Conservation (phyloP, 1,140 invertebrate species). For the Triops cancriformis region DNA sequence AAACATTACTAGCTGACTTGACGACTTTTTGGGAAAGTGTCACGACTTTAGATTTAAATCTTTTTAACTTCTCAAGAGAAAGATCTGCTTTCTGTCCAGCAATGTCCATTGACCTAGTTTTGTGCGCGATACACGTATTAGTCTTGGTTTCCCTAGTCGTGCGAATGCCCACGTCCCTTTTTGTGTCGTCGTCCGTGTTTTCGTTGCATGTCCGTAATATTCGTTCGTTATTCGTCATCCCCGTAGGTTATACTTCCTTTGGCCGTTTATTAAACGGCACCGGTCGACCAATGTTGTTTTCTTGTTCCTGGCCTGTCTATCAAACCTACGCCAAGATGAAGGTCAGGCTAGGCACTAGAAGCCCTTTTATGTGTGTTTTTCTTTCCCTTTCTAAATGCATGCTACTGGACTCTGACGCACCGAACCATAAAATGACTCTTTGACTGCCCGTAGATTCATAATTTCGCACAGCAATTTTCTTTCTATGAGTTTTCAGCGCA, state of each 20-base stretch:
- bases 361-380: no score
- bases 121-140: background rate
- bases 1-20: background rate
- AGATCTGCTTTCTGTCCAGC: no score
- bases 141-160: background rate
- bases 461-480: background rate
- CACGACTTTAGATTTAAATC: no score
- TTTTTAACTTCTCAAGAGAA: no score
- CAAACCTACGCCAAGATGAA: slow-evolving; percentile 45
- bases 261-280: slow-evolving; percentile 76
- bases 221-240: background rate
- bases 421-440: background rate
- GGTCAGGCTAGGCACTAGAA: background rate
- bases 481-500: background rate
- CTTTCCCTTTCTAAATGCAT: background rate
- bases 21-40: background rate
- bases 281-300: slow-evolving; percentile 86
- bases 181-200: background rate
- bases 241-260: slow-evolving; percentile 77
- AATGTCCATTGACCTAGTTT: no score
- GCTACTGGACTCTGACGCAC: background rate
- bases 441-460: background rate
- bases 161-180: background rate
- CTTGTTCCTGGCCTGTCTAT: slow-evolving; percentile 95
- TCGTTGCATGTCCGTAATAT: background rate